phyloP scores from a whole-genome alignment of 2,797 vertebrate species.

The Lithobates sylvaticus region DNA sequence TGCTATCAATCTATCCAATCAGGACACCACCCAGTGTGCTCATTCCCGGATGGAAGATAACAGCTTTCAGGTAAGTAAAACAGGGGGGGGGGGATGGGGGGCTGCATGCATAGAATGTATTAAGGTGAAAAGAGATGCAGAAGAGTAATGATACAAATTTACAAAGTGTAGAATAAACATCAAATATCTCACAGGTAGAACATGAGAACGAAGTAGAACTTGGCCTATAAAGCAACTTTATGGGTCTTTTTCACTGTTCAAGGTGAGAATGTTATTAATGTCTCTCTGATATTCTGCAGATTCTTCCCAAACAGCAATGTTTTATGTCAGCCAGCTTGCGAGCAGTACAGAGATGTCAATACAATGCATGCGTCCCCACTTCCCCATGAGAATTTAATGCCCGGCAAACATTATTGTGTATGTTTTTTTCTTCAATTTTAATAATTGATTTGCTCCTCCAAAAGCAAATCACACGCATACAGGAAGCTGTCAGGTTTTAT shows the following conservation, averaged over 20 bases:
- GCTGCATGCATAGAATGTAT: too few species aligned
- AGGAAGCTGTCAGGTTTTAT: constrained; percentile 31
- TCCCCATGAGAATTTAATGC: constrained; percentile 36
- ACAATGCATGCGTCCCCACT: neutral
- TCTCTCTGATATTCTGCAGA: constrained; percentile 40
- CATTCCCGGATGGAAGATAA: too few species aligned
- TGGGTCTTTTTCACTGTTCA: constrained; percentile 23
- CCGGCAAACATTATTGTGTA: neutral
- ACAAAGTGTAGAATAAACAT: neutral
- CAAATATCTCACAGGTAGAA: neutral
- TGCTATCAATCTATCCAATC: too few species aligned
- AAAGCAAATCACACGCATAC: neutral
- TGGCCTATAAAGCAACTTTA: constrained; percentile 29
- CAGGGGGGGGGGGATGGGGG: too few species aligned
- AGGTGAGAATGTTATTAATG: constrained; percentile 49
- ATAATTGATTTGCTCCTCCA: constrained; percentile 41
- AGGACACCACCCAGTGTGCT: too few species aligned
- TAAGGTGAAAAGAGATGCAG: too few species aligned
- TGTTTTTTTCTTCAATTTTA: constrained; percentile 19
- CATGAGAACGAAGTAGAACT: neutral
- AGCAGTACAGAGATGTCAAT: constrained; percentile 13
- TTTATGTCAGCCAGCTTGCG: constrained; percentile 21
- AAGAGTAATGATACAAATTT: too few species aligned
- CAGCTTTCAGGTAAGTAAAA: too few species aligned
- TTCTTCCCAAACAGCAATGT: constrained; percentile 9